phyloP scores from a whole-genome alignment of 2,797 vertebrate species.

The Pangasius macronema region DNA sequence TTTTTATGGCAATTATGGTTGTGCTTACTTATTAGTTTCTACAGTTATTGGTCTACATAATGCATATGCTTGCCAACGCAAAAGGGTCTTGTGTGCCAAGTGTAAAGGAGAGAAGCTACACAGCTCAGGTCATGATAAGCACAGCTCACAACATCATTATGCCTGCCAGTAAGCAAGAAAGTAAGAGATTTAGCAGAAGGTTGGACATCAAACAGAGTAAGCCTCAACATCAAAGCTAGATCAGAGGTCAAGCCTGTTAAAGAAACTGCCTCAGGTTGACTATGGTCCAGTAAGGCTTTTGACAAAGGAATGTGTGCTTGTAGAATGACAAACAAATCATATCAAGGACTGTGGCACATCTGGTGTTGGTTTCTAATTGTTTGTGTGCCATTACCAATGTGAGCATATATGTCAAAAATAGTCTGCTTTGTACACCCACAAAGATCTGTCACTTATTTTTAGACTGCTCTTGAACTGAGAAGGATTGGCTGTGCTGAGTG shows the following conservation, averaged over 20 bases:
- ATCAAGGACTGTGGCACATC: conserved; percentile 51
- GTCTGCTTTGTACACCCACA: conserved; percentile 28
- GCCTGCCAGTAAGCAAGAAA: conserved; percentile 38
- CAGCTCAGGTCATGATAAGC: conserved; percentile 20
- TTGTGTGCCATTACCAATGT: conserved; percentile 48
- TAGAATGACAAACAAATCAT: conserved; percentile 53
- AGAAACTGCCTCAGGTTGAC: conserved; percentile 52
- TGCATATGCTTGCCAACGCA: conserved; percentile 24
- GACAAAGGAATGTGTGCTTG: conserved; percentile 46
- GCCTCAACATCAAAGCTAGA: conserved; percentile 50
- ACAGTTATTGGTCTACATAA: conserved; percentile 28
- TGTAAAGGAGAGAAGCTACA: conserved; percentile 11
- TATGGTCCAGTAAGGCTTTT: conserved; percentile 36
- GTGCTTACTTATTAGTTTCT: conserved; percentile 39
- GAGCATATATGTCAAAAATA: conserved; percentile 48
- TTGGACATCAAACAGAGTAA: conserved; percentile 53
- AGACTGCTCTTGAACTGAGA: conserved; percentile 23
- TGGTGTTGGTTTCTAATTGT: conserved; percentile 46
- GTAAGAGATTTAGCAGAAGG: conserved; percentile 36
- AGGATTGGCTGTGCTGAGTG: background rate
- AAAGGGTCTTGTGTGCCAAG: conserved; percentile 26
- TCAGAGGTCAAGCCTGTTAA: conserved; percentile 54
- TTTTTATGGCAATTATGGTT: conserved; percentile 43
- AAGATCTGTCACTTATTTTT: conserved; percentile 44
- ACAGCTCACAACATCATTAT: conserved; percentile 26